Base-by-base conservation (phyloP, 2,797 vertebrate species). In the Margarornis squamiger region DNA sequence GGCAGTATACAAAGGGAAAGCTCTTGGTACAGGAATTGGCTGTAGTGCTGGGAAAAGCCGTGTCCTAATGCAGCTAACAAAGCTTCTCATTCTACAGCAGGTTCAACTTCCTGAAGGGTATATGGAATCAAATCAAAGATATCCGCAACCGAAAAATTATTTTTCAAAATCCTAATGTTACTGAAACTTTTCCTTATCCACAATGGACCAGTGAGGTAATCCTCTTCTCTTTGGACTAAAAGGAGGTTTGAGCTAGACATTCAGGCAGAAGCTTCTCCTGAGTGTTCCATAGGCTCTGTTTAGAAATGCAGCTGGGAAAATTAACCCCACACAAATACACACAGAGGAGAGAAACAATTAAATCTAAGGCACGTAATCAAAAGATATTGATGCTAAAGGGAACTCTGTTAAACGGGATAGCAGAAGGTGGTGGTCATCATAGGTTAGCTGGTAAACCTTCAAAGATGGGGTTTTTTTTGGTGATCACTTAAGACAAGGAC, bases 41-140 rank as follows among this genome's bases (percentile, higher is more conserved):
- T 73, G 63, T 18, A 24, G 14, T 22, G 10, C 72, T 89, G 55
- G 45, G 43, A 90, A 36, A 27, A 63, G n/a, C 1, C 1, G 57
- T 23, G 14, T 52, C 34, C 45, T 38, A 6, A 12, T 83, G 68
- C 34, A 77, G 46, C 88, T 93, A 80, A 95, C 0, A 3, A 61
- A 63, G 54, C 29, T 61, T 23, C 18, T 97, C 14, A 4, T 62
- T 87, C 78, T 68, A 91, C 93, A 98, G 98, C 16, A 97, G 95
- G 67, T 97, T 96, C 41, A 91, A 68, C 32, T 94, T 88, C n/a
- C 96, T 98, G 85, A 96, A 93, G 67, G 27, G 36, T 5, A 16
- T 97, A 72, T 98, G 97, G 92, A 98, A 98, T 67, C 61, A 77
- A 3, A 5, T 3, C 70, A 95, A 94, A 71, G 5, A 48, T 10